Evolutionary conservation across 2,113 vertebrate species (phyloP).

Genomic region (Sinosuthora webbiana): DNA sequence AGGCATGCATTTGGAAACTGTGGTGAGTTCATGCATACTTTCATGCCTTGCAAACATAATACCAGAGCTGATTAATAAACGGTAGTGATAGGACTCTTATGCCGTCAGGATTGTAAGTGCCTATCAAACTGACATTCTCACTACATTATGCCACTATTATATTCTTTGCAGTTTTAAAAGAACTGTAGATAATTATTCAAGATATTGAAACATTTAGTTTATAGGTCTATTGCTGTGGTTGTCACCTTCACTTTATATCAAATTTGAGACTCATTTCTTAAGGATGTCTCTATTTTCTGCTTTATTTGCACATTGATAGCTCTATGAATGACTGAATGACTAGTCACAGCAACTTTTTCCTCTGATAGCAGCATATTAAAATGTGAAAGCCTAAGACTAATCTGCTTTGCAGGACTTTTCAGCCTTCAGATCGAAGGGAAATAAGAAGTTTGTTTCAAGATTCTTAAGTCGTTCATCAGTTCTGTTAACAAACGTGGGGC

Average conservation of each 20-base stretch:
- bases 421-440: background rate
- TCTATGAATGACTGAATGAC: slow-evolving; percentile 19
- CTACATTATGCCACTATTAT: background rate
- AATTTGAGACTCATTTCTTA: slow-evolving; percentile 67
- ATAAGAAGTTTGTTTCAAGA: background rate
- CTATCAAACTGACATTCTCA: slow-evolving; percentile 33
- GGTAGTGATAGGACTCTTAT: background rate
- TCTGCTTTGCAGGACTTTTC: background rate
- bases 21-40: slow-evolving; percentile 3
- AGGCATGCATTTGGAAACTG: background rate
- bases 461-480: background rate
- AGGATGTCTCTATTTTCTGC: slow-evolving; percentile 79
- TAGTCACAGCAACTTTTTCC: slow-evolving; percentile 30
- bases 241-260: slow-evolving; percentile 72
- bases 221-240: slow-evolving; percentile 60
- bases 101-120: background rate
- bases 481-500: background rate
- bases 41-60: background rate
- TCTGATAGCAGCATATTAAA: slow-evolving; percentile 14
- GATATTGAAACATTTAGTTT: slow-evolving; percentile 54
- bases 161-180: slow-evolving; percentile 12
- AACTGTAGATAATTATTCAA: slow-evolving; percentile 48
- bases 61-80: background rate
- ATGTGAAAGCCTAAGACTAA: slow-evolving; percentile 2
- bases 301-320: slow-evolving; percentile 74